A percentile compares a stretch with the other conserved stretches of the same genome.
Evolutionary conservation across 2,797 vertebrate species (phyloP).

Genomic region (Leontocebus nigricollis): DNA sequence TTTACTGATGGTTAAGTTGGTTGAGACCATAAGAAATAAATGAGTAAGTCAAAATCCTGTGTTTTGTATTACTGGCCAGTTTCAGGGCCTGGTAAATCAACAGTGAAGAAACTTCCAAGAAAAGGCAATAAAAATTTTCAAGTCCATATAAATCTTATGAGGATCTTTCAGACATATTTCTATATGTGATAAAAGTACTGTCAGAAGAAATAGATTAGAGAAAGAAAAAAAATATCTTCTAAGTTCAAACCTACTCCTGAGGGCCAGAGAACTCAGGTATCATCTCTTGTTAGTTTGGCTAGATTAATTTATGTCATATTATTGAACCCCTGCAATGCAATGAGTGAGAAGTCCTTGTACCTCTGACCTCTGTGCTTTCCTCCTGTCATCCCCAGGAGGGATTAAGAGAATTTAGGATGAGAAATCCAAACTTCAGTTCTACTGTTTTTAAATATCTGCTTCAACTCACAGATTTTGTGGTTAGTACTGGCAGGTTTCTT

Average conservation of each 20-base stretch:
- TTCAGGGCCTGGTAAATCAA: background rate
- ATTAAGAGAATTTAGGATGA: slow-evolving; percentile 16
- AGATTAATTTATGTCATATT: background rate
- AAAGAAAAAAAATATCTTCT: background rate
- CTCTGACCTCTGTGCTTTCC: background rate
- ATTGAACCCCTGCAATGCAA: background rate
- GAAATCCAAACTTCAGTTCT: background rate
- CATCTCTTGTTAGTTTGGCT: background rate
- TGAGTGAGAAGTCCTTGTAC: background rate
- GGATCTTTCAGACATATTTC: background rate
- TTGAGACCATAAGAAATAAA: slow-evolving; percentile 40
- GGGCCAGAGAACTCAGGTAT: background rate
- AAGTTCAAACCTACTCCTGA: background rate
- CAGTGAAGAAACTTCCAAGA: background rate
- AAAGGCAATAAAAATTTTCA: slow-evolving; percentile 4
- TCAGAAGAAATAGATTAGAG: slow-evolving; percentile 24
- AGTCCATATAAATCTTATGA: background rate
- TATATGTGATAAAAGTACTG: background rate
- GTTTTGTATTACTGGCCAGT: slow-evolving; percentile 23
- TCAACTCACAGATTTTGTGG: slow-evolving; percentile 13
- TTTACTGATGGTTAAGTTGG: background rate
- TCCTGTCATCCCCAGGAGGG: background rate
- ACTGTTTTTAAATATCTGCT: slow-evolving; percentile 23
- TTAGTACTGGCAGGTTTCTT: slow-evolving; percentile 42
- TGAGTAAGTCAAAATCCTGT: background rate